Evolutionary conservation across 2,113 vertebrate genomes (phyloP), one percentile per base, ranked within the genome.

Genomic region (Corapipo altera): DNA sequence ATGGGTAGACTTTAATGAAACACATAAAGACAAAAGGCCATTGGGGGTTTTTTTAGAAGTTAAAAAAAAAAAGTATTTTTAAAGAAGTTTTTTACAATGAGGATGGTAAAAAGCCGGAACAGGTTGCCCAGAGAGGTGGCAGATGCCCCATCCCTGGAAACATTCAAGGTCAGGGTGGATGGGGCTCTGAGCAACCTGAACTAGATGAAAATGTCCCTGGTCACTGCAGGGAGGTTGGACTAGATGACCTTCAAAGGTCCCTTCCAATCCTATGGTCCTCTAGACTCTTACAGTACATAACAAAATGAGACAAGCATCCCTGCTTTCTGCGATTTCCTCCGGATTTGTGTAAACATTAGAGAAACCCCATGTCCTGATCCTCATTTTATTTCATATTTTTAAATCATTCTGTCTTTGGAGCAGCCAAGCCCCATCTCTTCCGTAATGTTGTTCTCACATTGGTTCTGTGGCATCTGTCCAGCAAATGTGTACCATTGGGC

Each of bases 371-470:
- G 20, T 73, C 43, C 30, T 24, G 28, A 30, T 49, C 62, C 17
- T 46, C 37, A 54, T 12, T 1, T 0, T 51, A 76, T 7, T 6
- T 67, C 11, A 2, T n/a, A 11, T 17, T 58, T 85, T 66, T 13
- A 88, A 82, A 61, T 65, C 30, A 10, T 32, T 69, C 8, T 32
- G 9, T 15, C 33, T 26, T 57, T 12, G 32, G 26, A 86, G 49
- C 23, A 83, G 49, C 32, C 58, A 73, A 54, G 32, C 22, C n/a
- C 28, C 5, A 69, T 7, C 21, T 85, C 58, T 79, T 61, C 20
- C 41, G 35, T 7, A 15, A n/a, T 14, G 24, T 1, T 58, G 18
- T 74, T 65, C 35, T 21, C 35, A 48, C 2, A 0, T 16, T 1
- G 1, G 11, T 75, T 43, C 57, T 85, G 44, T 51, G 58, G 32